A percentile compares a stretch with the other conserved stretches of the same genome.
phyloP scores from a whole-genome alignment of 2,113 vertebrate species.

The Onychostruthus taczanowskii region DNA sequence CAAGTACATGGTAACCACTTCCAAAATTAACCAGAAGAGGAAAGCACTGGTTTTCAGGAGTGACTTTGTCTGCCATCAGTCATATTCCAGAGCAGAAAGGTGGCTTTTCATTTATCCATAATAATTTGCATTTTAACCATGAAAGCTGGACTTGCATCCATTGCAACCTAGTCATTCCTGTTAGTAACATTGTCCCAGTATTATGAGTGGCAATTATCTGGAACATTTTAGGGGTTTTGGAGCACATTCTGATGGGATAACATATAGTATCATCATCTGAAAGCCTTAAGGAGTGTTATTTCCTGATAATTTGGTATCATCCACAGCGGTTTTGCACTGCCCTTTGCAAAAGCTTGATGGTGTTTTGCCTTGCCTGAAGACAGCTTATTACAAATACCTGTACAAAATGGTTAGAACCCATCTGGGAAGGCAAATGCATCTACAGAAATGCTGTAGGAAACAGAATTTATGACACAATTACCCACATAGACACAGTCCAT shows the following conservation, averaged over 20 bases:
- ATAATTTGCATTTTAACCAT: background rate
- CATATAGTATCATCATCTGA: background rate
- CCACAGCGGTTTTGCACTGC: background rate
- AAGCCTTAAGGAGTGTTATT: background rate
- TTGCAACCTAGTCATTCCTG: background rate
- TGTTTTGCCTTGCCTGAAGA: background rate
- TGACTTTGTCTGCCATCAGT: background rate
- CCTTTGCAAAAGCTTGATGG: background rate
- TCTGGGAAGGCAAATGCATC: background rate
- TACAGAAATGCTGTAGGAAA: background rate
- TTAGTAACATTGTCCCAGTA: background rate
- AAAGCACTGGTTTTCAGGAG: background rate
- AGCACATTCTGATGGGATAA: background rate
- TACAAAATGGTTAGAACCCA: background rate
- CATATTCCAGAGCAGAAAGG: background rate
- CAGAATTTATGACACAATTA: background rate
- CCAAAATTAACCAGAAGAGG: background rate
- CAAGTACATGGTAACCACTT: background rate
- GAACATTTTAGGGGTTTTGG: background rate
- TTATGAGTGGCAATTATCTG: background rate
- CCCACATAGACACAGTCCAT: background rate
- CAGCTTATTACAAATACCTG: background rate
- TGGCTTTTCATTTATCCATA: background rate
- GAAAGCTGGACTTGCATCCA: background rate
- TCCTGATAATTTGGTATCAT: background rate